These are phyloP conservation scores for Tanypteryx hageni DNA, from an alignment of 2,888 invertebrate genomes.

Conservation along the genomic window DNA sequence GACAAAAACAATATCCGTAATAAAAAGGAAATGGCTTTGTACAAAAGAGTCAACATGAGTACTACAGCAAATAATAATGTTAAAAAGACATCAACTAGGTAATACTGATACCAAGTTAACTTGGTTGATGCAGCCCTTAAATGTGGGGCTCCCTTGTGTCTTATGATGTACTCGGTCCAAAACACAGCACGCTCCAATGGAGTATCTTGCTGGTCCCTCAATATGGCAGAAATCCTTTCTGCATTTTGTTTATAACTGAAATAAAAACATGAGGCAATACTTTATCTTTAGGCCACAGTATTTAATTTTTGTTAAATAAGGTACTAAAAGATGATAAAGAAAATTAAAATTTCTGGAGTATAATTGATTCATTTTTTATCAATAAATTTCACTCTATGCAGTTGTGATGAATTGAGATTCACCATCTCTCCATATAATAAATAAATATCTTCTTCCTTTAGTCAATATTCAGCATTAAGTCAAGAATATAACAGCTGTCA, in stretches of 20 bases:
- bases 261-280: not conserved
- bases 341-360: not conserved
- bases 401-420: too few relatives aligned
- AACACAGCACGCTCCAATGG: slow-evolving; percentile 27
- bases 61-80: not conserved
- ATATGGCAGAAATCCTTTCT: not conserved
- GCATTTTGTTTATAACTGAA: slow-evolving; percentile 30
- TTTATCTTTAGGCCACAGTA: not conserved
- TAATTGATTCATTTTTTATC: not conserved
- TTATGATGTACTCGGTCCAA: slow-evolving; percentile 42
- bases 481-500: not conserved
- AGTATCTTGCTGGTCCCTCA: slow-evolving; percentile 25
- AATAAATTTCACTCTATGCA: not conserved
- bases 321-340: too few relatives aligned
- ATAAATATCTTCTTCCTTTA: too few relatives aligned
- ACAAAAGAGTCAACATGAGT: not conserved
- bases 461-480: not conserved
- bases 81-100: slow-evolving; percentile 33
- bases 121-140: slow-evolving; percentile 43
- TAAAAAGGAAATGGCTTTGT: not conserved
- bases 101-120: slow-evolving; percentile 33
- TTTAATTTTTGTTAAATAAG: not conserved
- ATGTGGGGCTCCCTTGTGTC: slow-evolving; percentile 43
- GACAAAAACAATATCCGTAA: not conserved
- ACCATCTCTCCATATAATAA: too few relatives aligned